Percentiles rank a stretch among this genome's conserved stretches.
phyloP scores from a whole-genome alignment of 1,140 invertebrate genomes.

The Latrodectus geometricus region DNA sequence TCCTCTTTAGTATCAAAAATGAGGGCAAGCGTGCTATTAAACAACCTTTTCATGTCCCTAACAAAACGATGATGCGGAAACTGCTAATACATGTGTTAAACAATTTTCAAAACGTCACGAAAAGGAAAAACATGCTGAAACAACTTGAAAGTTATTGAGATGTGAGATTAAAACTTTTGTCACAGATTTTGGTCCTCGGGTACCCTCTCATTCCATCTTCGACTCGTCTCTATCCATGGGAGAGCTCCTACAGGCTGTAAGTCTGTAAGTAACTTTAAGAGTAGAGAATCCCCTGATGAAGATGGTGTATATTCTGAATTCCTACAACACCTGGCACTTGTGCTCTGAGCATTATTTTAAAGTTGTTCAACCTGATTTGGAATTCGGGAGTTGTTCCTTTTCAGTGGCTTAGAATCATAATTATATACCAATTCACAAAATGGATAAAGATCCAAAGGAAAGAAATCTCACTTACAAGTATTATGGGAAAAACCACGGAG shows the following conservation, averaged over 20 bases:
- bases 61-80: not conserved
- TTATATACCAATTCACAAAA: conserved; percentile 12
- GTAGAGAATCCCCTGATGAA: no score
- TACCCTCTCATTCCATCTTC: not conserved
- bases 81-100: conserved; percentile 8
- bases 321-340: not conserved
- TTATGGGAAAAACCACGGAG: conserved; percentile 25
- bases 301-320: not conserved
- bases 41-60: not conserved
- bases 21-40: not conserved
- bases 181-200: not conserved
- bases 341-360: not conserved
- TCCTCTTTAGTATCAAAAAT: conserved; percentile 11
- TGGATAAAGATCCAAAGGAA: not conserved
- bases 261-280: no score
- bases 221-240: not conserved
- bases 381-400: not conserved
- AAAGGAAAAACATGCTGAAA: conserved; percentile 1
- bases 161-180: not conserved
- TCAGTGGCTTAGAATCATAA: not conserved
- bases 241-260: no score
- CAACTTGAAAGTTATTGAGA: not conserved
- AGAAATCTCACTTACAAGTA: conserved; percentile 13
- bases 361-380: conserved; percentile 1
- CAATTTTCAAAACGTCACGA: not conserved